phyloP scores from a whole-genome alignment of 2,113 vertebrate genomes.

The Morone chrysops region DNA sequence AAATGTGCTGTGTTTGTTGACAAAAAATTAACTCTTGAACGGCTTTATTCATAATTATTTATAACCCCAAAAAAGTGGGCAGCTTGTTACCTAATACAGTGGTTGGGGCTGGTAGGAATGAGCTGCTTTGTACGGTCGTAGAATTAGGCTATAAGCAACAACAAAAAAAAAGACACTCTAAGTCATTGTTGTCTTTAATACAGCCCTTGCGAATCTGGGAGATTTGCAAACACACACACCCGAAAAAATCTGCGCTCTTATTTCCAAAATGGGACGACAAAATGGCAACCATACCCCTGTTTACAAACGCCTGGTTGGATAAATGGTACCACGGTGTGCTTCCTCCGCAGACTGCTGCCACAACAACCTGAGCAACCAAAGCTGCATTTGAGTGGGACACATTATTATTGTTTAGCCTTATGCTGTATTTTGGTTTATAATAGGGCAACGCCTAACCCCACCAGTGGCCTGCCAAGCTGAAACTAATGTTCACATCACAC shows the following conservation, averaged over 20 bases:
- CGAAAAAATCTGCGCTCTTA: neutral
- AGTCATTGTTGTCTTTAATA: neutral
- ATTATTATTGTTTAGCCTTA: slow-evolving; percentile 71
- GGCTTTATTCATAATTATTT: neutral
- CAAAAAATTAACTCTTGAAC: neutral
- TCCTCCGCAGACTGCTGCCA: slow-evolving; percentile 31
- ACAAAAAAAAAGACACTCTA: neutral
- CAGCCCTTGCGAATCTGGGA: neutral
- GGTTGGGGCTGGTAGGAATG: neutral
- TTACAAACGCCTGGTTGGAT: slow-evolving; percentile 39
- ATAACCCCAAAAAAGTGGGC: neutral
- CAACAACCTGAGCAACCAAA: slow-evolving; percentile 64
- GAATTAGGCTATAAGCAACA: neutral
- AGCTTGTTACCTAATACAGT: too few species aligned
- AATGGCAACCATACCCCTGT: slow-evolving; percentile 58
- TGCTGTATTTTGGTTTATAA: slow-evolving; percentile 72
- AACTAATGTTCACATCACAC: slow-evolving; percentile 48
- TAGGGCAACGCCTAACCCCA: slow-evolving; percentile 68
- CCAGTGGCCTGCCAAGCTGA: slow-evolving; percentile 61
- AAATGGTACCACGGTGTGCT: slow-evolving; percentile 18
- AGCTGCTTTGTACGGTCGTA: neutral
- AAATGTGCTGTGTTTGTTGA: neutral
- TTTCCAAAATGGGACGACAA: slow-evolving; percentile 45
- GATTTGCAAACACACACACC: neutral
- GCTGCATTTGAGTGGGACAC: slow-evolving; percentile 40